Base-by-base conservation (phyloP, 2,888 invertebrate species). In the Orchestes rusci region DNA sequence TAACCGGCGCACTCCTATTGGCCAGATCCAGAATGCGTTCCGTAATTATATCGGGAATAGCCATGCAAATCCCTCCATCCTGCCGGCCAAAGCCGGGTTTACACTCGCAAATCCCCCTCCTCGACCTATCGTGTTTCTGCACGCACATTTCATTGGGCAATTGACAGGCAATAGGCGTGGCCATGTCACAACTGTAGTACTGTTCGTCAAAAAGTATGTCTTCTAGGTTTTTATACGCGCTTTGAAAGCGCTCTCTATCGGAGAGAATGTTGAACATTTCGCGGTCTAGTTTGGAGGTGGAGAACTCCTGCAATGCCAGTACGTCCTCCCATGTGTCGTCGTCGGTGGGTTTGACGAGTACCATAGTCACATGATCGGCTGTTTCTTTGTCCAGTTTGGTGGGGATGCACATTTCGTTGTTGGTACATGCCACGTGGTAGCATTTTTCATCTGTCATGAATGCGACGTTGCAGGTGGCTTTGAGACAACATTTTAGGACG, bases 361-460 rank as follows among this genome's bases (percentile, higher is more conserved):
- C 81, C 84, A 89, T 84, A 43, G 76, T 78, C 1, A 84, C 76
- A 57, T 80, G 78, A 27, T 77, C 74, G 5, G 73, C 72, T 43
- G 66, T 66, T 16, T 66, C 64, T 54, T 76, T 70, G 53, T 80
- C 80, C 5, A 70, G 66, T 32, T 75, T 71, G 13, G 80, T 71
- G 0, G 88, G 88, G 51, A 81, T 59, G 58, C 88, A 89, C 19
- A 80, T 68, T 59, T 84, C 81, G 59, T 84, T 80, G 55, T 73
- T 82, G 3, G 68, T 71, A 66, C 88, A 88, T 46, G 76, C 75
- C 13, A 89, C 78, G 66, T 86, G 84, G 62, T 79, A 90, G 63
- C 91, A 91, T 49, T 79, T 79, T 15, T 73, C 68, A 58, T 86
- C 81, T 54, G 77, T 80, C 66, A 85, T 80, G 61, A 91, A 80